Base-by-base conservation (phyloP, 1,140 invertebrate species). In the Brachionus asplanchnoidis region DNA sequence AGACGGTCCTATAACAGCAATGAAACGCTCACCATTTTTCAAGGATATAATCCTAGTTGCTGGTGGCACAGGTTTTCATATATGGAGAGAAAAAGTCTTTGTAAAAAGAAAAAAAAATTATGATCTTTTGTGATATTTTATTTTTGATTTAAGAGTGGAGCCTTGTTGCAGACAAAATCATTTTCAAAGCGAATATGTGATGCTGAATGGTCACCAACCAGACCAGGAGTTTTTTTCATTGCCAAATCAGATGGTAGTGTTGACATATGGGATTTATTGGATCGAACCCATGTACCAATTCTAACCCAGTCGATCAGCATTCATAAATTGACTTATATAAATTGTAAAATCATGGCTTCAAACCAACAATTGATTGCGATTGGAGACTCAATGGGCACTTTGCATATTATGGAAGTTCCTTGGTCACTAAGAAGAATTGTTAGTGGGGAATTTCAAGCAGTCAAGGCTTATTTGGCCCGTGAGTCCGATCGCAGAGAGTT, bases 191-290 rank as follows among this genome's bases (percentile, higher is more conserved):
- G 86, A 2, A 68, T 89, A 73, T 88, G 87, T 5, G 86, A 85
- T 73, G 89, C 88, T n/a, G 85, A 87, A 79, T 91, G 90, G 90
- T 90, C 90, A n/a, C 88, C 88, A 12, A 88, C 89, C 7, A 85
- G 89, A 46, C 89, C 90, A 26, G 87, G 88, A 8, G 90, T 91
- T 14, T 91, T 91, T 86, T 91, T 88, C 86, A 87, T 91, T 46
- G 87, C 89, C 23, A 89, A 89, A 68, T 80, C 87, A 11, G 90
- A 91, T 86, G 91, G 91, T 9, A 88, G 86, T 50, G 86, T 91
- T 9, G 90, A 91, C 85, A 88, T 91, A 14, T 91, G 91, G 90
- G 90, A 91, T 86, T 85, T 91, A 7, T 84, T 90, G 28, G 90
- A 91, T 78, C 87, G 88, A 85, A 90, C 90, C 26, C 89, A 91